Evolutionary conservation across 2,113 vertebrate species (phyloP).

Genomic region (Rhynchopsitta pachyrhyncha): DNA sequence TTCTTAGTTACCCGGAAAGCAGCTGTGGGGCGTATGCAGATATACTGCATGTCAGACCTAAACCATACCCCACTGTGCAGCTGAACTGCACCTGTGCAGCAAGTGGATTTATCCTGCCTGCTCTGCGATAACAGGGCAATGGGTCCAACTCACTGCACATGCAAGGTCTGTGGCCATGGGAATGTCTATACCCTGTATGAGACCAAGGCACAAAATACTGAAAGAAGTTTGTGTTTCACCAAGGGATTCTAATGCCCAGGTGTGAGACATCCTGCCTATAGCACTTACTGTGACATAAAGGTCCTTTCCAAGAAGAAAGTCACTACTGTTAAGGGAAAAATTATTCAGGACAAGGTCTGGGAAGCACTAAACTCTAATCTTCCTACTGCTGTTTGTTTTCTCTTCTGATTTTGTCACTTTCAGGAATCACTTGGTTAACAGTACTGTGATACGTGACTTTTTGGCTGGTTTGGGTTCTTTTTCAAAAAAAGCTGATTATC

Average conservation of each 20-base stretch:
- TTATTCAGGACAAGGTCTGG: background rate
- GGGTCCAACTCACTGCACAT: background rate
- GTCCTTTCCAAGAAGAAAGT: background rate
- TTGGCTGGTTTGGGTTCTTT: background rate
- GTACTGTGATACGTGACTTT: background rate
- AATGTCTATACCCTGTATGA: background rate
- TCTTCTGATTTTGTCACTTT: background rate
- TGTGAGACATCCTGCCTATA: background rate
- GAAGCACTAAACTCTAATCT: background rate
- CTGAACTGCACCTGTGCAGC: background rate
- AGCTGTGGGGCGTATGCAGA: background rate
- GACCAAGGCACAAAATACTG: background rate
- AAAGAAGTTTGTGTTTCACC: background rate
- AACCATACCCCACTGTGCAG: background rate
- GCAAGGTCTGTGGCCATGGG: background rate
- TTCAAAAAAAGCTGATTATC: background rate
- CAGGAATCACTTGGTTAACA: background rate
- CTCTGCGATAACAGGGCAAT: accelerated
- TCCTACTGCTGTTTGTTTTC: background rate
- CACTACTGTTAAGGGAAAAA: background rate
- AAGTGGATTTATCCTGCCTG: background rate
- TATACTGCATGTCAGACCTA: background rate
- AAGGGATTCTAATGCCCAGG: background rate
- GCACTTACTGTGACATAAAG: background rate
- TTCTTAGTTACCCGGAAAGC: background rate